Conservation (phyloP, 2,888 invertebrate species). For the Allygus modestus region DNA sequence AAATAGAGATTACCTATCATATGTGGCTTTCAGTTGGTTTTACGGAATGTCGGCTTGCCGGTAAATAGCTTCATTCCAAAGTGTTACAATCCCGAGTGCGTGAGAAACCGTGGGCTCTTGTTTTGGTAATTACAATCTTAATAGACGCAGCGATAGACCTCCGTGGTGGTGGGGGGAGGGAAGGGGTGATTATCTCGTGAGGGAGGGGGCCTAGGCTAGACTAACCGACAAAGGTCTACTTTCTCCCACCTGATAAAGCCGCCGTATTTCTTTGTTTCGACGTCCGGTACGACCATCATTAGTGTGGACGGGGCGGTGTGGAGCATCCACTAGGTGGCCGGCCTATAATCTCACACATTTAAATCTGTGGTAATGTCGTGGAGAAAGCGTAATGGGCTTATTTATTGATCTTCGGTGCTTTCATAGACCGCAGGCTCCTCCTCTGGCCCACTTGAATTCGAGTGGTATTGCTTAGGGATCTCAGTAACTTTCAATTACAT, state of each 20-base stretch:
- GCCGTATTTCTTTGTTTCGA: conserved; percentile 60
- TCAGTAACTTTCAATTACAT: too few relatives aligned
- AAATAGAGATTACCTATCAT: too few relatives aligned
- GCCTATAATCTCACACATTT: neutral
- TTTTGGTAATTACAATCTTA: conserved; percentile 25
- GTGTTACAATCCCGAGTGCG: conserved; percentile 1
- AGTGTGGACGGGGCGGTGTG: neutral
- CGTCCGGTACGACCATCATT: conserved; percentile 53
- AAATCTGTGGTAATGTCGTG: neutral
- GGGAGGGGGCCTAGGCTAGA: conserved; percentile 2
- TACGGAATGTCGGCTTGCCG: too few relatives aligned
- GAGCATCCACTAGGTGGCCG: conserved; percentile 9
- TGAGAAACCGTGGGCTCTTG: neutral
- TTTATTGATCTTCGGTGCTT: conserved; percentile 24
- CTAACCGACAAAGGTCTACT: conserved; percentile 41
- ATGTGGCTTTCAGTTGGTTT: too few relatives aligned
- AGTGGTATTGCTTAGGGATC: neutral
- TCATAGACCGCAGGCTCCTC: neutral
- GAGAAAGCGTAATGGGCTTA: conserved; percentile 12
- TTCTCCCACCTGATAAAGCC: conserved; percentile 50
- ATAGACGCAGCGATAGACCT: neutral
- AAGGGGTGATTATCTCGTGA: neutral
- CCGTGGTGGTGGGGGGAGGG: neutral
- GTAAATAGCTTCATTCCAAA: neutral
- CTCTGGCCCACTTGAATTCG: neutral